These are phyloP conservation scores for Mastigias papua DNA, from an alignment of 30 jellyfish, hydroid and myxozoan species.

Conservation along the genomic window DNA sequence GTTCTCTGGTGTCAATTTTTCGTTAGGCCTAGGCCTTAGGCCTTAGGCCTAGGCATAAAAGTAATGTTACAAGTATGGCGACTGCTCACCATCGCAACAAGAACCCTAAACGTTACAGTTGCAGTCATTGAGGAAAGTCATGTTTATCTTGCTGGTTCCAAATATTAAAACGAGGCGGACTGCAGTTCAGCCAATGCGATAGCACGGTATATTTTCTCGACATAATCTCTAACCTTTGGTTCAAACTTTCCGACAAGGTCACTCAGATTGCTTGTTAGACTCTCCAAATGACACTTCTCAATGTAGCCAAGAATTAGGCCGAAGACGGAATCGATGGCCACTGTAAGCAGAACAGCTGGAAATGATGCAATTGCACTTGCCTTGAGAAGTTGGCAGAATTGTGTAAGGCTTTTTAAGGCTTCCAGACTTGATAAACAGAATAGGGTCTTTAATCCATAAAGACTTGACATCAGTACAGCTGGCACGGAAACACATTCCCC, in stretches of 20 bases:
- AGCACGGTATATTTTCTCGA: background rate
- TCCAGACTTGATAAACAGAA: background rate
- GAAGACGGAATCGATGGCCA: background rate
- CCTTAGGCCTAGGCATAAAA: too few species aligned
- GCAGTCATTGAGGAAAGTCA: too few species aligned
- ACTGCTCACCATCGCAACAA: too few species aligned
- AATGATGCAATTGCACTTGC: background rate
- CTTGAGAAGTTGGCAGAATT: background rate
- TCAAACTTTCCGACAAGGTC: background rate
- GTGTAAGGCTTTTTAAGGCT: background rate
- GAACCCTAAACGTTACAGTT: too few species aligned
- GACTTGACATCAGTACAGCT: background rate
- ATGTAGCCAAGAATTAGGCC: background rate
- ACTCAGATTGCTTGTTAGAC: background rate
- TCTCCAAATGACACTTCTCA: background rate
- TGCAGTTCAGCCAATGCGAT: background rate
- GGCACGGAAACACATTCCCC: background rate
- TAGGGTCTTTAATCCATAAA: background rate
- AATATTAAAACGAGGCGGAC: too few species aligned
- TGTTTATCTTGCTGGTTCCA: too few species aligned
- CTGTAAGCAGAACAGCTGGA: background rate
- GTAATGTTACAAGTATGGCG: too few species aligned
- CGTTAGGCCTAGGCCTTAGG: too few species aligned
- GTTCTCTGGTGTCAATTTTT: too few species aligned
- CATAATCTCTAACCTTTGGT: background rate